Evolutionary conservation across 2,113 vertebrate genomes (phyloP).

Genomic region (Phyllostomus hastatus): DNA sequence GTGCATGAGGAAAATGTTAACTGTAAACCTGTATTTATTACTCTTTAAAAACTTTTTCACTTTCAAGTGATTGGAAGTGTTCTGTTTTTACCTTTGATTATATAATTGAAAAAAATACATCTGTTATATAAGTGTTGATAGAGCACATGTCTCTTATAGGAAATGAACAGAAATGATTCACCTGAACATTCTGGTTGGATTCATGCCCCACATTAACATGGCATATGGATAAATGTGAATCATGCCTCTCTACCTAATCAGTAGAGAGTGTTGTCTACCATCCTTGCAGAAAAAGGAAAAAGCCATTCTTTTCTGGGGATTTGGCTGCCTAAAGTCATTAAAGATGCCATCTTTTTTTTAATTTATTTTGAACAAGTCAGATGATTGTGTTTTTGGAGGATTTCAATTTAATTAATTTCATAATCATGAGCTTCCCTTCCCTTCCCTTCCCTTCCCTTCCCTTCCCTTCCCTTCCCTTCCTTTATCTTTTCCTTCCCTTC

Average conservation of each 20-base stretch:
- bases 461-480: accelerated
- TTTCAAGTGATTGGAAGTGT: background rate
- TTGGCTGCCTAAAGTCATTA: background rate
- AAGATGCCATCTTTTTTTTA: background rate
- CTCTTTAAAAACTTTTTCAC: background rate
- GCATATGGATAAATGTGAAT: background rate
- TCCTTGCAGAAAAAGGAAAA: background rate
- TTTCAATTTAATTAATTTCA: background rate
- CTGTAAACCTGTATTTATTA: background rate
- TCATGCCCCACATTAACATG: background rate
- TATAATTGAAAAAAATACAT: background rate
- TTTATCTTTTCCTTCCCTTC: too few relatives aligned
- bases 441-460: accelerated
- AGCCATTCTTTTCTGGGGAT: background rate
- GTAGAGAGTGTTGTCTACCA: background rate
- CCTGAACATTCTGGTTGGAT: background rate
- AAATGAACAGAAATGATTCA: background rate
- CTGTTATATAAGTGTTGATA: background rate
- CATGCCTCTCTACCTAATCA: background rate
- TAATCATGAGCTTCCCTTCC: accelerated
- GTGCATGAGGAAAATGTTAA: background rate
- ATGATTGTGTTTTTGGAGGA: background rate
- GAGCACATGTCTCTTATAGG: background rate
- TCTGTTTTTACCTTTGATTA: background rate
- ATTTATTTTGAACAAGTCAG: background rate